phyloP scores from a whole-genome alignment of 1,140 invertebrate genomes.

The Drosophila repleta region DNA sequence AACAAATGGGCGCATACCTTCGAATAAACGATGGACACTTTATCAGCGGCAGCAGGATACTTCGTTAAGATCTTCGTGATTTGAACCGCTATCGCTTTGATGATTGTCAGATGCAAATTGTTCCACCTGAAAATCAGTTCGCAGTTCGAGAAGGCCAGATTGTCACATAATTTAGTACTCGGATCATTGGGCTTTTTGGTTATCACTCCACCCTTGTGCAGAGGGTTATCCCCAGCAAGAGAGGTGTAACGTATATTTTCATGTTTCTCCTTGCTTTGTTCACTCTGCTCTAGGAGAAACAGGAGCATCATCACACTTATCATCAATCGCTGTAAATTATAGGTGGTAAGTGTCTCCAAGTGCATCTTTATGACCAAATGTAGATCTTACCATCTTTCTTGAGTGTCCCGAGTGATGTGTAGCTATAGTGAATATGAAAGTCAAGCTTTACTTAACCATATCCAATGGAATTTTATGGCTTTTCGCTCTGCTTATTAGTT shows the following conservation, averaged over 20 bases:
- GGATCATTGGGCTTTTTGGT: background rate
- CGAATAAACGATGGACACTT: background rate
- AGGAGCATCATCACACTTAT: background rate
- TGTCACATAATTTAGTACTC: too few relatives aligned
- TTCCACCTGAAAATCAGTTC: background rate
- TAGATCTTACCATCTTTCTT: conserved; percentile 19
- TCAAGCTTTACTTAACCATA: background rate
- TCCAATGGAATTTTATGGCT: conserved; percentile 4
- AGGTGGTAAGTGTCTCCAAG: background rate
- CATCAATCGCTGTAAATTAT: background rate
- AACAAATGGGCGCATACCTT: conserved; percentile 15
- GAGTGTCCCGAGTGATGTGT: background rate
- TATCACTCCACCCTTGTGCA: too few relatives aligned
- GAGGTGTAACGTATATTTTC: too few relatives aligned
- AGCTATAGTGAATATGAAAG: background rate
- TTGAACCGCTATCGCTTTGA: conserved; percentile 7
- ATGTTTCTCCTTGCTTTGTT: too few relatives aligned
- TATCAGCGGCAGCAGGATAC: background rate
- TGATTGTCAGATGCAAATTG: background rate
- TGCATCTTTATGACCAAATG: too few relatives aligned
- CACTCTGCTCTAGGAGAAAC: too few relatives aligned
- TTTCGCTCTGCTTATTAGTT: conserved; percentile 8
- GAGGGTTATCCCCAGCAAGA: too few relatives aligned
- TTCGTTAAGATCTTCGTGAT: background rate
- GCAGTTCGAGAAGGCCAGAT: conserved; percentile 18